Evolutionary conservation across 1,140 invertebrate genomes (phyloP), one percentile per base, ranked within the genome.

Genomic region (Orius insidiosus): DNA sequence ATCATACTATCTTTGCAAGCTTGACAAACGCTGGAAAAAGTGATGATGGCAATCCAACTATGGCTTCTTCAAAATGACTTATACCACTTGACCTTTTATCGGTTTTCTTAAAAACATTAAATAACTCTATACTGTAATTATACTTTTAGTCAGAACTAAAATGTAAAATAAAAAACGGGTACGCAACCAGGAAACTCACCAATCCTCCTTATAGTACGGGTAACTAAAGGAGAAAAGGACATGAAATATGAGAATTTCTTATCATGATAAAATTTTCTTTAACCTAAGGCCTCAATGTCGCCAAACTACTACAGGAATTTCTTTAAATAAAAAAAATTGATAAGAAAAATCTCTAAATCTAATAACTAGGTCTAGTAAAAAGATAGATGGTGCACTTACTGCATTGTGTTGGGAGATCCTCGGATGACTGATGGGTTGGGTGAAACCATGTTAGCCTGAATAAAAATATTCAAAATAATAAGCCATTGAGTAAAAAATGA

Each of bases 131-230:
- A 24, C 24, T 24, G 24, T 24, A 4, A 24, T 4, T 24, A 24
- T 24, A 24, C 24, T 24, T 24, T 24, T 24, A 24, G 24, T 24
- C 5, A 46, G 15, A 46, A 13, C 6, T 10, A 34, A 32, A 33
- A n/a, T n/a, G 34, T n/a, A 34, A 46, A n/a, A n/a, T n/a, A 4
- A 34, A 46, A 10, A 46, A n/a, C 36, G 24, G 24, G 24, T n/a
- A n/a, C n/a, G n/a, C n/a, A 24, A 24, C 24, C 24, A 24, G 24
- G 24, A 24, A 58, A 70, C 68, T 71, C 63, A 71, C 69, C 69
- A 71, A 59, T 70, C 68, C 62, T 70, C 69, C 66, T 71, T 70
- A 58, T 65, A 66, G 65, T 70, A 70, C 59, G 65, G 63, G 66
- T 69, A 70, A 69, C 69, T 71, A 69, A 62, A 63, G 55, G 56